These are phyloP conservation scores for Antedon bifida DNA, from an alignment of 35 echinoderm and acorn worm species.

Conservation along the genomic window DNA sequence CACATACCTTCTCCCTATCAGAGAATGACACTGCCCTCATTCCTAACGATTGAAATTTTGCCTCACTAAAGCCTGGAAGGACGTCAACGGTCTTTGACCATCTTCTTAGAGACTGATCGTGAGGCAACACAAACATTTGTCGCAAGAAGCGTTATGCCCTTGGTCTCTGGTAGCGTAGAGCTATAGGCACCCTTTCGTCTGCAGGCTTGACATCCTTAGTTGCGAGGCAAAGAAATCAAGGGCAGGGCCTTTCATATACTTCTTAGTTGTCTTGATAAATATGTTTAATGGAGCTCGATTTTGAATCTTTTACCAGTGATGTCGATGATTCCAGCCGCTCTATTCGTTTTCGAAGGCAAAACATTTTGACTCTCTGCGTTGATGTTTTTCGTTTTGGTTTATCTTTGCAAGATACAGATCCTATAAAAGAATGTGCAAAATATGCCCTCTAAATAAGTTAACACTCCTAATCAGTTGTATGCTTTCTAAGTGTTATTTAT, in stretches of 20 bases:
- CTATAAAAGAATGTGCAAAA: no score
- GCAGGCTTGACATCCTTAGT: background rate
- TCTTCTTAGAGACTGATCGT: constrained; percentile 3
- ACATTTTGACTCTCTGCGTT: constrained; percentile 7
- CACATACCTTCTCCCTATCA: constrained; percentile 3
- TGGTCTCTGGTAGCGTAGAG: constrained; percentile 17
- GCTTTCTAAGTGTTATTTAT: no score
- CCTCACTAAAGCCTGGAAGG: constrained; percentile 7
- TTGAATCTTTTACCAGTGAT: background rate
- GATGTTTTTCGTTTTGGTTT: background rate
- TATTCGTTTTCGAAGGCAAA: background rate
- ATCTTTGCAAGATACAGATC: no score
- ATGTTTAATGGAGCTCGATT: background rate
- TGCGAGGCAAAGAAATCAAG: constrained; percentile 17
- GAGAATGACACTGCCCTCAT: background rate
- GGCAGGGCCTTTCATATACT: background rate
- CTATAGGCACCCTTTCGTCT: constrained; percentile 1
- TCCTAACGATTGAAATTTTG: background rate
- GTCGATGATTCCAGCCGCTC: background rate
- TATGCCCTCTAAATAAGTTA: no score
- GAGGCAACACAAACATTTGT: constrained; percentile 7
- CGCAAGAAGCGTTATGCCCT: constrained; percentile 5
- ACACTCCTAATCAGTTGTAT: no score
- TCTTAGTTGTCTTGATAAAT: background rate
- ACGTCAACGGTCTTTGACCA: constrained; percentile 5